Percentiles rank a stretch among this genome's conserved stretches.
Conservation (phyloP, 2,888 invertebrate genomes). For the Cyaniris semiargus region DNA sequence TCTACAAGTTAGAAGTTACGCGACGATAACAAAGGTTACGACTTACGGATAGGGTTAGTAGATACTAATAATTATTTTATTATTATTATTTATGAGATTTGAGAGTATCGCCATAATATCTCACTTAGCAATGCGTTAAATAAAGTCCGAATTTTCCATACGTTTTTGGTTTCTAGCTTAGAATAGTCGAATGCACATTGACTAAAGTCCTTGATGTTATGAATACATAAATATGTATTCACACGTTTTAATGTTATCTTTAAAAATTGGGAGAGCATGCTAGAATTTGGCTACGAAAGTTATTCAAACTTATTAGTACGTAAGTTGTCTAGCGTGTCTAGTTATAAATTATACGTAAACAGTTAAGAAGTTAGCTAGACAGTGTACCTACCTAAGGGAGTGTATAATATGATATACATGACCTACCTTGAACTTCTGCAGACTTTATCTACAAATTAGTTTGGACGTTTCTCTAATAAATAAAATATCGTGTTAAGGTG, state of each 20-base stretch:
- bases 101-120: too few relatives aligned
- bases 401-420: neutral
- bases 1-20: neutral
- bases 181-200: too few relatives aligned
- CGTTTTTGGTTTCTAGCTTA: too few relatives aligned
- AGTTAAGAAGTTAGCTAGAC: neutral
- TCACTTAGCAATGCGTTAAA: too few relatives aligned
- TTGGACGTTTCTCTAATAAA: neutral
- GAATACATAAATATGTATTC: too few relatives aligned
- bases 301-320: neutral
- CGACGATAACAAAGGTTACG: neutral
- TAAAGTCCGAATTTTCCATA: too few relatives aligned
- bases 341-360: neutral
- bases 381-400: neutral
- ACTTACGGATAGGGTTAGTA: too few relatives aligned
- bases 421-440: slow-evolving; percentile 1
- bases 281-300: neutral
- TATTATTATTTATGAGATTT: too few relatives aligned
- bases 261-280: neutral
- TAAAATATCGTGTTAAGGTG: neutral
- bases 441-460: neutral
- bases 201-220: too few relatives aligned
- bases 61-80: too few relatives aligned
- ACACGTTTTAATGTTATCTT: neutral
- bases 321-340: neutral